These are phyloP conservation scores for Ardeotis arabs DNA, from an alignment of 2,113 vertebrate species.

Conservation along the genomic window DNA sequence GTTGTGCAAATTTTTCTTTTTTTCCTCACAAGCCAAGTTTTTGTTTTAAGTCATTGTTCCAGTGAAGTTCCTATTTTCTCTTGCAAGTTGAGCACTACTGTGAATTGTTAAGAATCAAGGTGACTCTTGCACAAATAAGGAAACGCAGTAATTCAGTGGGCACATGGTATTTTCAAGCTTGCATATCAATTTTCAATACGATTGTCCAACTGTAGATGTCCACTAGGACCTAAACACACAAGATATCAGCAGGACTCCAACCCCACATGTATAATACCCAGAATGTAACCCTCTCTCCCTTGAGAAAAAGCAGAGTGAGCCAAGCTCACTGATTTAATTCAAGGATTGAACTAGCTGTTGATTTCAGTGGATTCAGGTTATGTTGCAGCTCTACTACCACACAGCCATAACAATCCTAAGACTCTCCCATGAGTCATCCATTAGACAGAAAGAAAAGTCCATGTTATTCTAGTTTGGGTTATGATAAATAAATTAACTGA, in stretches of 20 bases:
- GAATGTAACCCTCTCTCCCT: not conserved
- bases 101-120: not conserved
- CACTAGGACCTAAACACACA: not conserved
- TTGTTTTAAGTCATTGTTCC: not conserved
- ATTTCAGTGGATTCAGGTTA: not conserved
- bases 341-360: not conserved
- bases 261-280: not conserved
- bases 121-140: not conserved
- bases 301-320: not conserved
- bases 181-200: not conserved
- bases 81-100: not conserved
- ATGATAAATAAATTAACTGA: not conserved
- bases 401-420: not conserved
- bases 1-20: not conserved
- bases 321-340: not conserved
- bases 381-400: not conserved
- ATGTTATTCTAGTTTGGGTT: not conserved
- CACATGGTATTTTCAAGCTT: not conserved
- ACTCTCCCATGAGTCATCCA: not conserved
- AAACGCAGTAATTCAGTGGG: not conserved
- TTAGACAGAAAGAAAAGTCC: not conserved
- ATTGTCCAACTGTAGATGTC: not conserved
- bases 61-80: not conserved
- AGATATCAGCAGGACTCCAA: not conserved
- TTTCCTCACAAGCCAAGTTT: rapidly evolving